phyloP scores from a whole-genome alignment of 2,888 invertebrate species.

The Mythimna lalbum region DNA sequence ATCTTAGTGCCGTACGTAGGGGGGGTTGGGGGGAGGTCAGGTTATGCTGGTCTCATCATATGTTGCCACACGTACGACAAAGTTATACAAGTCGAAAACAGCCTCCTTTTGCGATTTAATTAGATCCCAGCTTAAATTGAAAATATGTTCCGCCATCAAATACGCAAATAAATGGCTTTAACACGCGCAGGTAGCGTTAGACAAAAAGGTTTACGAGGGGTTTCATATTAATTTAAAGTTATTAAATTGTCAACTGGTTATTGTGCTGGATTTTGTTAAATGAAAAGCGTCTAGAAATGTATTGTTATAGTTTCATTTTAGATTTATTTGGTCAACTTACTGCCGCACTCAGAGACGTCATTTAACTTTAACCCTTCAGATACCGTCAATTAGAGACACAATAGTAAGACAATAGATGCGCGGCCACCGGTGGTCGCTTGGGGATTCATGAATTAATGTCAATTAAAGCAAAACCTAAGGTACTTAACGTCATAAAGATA shows the following conservation, averaged over 20 bases:
- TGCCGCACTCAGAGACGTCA: no score
- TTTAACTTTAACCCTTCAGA: no score
- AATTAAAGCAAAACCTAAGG: no score
- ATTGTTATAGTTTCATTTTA: background rate
- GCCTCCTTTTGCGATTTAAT: slow-evolving; percentile 84
- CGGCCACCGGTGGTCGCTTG: no score
- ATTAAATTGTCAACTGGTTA: background rate
- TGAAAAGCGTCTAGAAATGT: background rate
- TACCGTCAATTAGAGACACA: no score
- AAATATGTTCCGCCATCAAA: slow-evolving; percentile 83
- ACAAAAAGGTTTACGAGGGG: slow-evolving; percentile 46
- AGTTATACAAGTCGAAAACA: slow-evolving; percentile 83
- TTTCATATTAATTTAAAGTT: slow-evolving; percentile 25
- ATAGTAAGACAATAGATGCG: no score
- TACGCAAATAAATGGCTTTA: slow-evolving; percentile 78
- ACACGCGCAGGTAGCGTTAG: slow-evolving; percentile 70
- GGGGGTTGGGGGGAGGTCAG: slow-evolving; percentile 64
- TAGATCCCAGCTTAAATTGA: slow-evolving; percentile 82
- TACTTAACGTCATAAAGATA: no score
- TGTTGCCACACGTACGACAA: slow-evolving; percentile 72
- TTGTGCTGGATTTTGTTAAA: background rate
- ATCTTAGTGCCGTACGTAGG: slow-evolving; percentile 24
- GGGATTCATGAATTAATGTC: no score
- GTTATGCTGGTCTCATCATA: slow-evolving; percentile 72
- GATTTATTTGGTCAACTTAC: background rate